A percentile compares a stretch with the other conserved stretches of the same genome.
Conservation (phyloP, 2,113 vertebrate species). For the Ptyas mucosa region DNA sequence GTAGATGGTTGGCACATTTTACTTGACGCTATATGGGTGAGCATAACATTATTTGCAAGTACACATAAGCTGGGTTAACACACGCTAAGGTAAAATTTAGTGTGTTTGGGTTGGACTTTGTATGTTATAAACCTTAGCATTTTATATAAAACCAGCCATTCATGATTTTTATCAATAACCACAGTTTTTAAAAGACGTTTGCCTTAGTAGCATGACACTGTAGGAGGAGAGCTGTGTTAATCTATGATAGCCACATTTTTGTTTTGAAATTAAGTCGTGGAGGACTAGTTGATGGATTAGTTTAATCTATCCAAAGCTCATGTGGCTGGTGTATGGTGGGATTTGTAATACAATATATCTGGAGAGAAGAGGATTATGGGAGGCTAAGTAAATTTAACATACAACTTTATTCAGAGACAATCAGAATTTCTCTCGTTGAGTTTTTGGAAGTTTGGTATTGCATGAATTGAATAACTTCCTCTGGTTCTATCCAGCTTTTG, state of each 20-base stretch:
- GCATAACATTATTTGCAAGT: not conserved
- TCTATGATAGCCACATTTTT: not conserved
- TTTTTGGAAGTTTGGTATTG: not conserved
- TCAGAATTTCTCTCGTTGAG: not conserved
- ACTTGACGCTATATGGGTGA: not conserved
- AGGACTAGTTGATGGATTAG: not conserved
- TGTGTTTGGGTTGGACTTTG: not conserved
- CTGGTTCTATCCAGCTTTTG: not conserved
- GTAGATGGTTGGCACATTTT: not conserved
- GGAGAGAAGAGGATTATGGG: not conserved
- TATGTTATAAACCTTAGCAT: not conserved
- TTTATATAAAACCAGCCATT: not conserved
- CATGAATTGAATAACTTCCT: not conserved
- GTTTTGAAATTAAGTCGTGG: not conserved
- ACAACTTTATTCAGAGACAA: not conserved
- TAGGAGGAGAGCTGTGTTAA: not conserved
- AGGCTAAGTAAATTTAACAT: not conserved
- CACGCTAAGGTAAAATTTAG: not conserved
- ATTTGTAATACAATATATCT: not conserved
- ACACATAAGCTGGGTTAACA: not conserved
- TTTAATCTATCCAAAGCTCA: not conserved
- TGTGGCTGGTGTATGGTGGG: not conserved
- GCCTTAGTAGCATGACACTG: not conserved
- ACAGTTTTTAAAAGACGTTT: not conserved
- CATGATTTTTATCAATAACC: not conserved